Percentiles rank a stretch among this genome's conserved stretches.
Conservation (phyloP, 2,888 invertebrate species). For the Patella pellucida region DNA sequence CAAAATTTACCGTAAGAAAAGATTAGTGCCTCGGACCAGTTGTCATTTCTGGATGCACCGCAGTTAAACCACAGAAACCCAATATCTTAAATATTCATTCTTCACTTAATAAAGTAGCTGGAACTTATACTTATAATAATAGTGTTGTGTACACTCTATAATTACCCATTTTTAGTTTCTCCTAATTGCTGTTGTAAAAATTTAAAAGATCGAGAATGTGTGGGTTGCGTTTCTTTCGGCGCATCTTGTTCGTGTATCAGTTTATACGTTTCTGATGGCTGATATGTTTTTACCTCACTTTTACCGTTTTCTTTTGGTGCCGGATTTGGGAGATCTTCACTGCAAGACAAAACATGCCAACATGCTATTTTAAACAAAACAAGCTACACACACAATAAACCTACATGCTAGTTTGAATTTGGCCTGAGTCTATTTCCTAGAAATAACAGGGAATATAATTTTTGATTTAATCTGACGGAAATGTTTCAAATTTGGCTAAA, state of each 20-base stretch:
- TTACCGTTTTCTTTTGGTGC: constrained; percentile 18
- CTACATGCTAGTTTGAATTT: no score
- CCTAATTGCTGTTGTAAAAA: constrained; percentile 55
- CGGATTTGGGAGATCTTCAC: constrained; percentile 15
- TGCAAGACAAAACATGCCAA: constrained; percentile 14
- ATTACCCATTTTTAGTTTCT: neutral
- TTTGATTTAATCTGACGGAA: no score
- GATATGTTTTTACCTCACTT: constrained; percentile 40
- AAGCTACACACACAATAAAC: no score
- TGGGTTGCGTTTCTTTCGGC: constrained; percentile 41
- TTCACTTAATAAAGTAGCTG: no score
- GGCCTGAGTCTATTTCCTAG: no score
- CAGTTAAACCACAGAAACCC: no score
- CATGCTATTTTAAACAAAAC: neutral
- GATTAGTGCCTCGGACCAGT: no score
- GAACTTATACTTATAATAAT: neutral
- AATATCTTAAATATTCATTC: no score
- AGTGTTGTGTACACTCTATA: neutral
- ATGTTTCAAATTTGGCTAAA: no score
- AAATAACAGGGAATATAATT: no score
- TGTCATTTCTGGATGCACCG: no score
- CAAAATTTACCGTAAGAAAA: no score
- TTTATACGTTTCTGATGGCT: constrained; percentile 63
- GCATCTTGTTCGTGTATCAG: constrained; percentile 56
- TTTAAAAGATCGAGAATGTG: constrained; percentile 60